A percentile compares a stretch with the other conserved stretches of the same genome.
These are phyloP conservation scores for Phylloscopus collybita DNA, from an alignment of 2,797 vertebrate species.

Conservation along the genomic window DNA sequence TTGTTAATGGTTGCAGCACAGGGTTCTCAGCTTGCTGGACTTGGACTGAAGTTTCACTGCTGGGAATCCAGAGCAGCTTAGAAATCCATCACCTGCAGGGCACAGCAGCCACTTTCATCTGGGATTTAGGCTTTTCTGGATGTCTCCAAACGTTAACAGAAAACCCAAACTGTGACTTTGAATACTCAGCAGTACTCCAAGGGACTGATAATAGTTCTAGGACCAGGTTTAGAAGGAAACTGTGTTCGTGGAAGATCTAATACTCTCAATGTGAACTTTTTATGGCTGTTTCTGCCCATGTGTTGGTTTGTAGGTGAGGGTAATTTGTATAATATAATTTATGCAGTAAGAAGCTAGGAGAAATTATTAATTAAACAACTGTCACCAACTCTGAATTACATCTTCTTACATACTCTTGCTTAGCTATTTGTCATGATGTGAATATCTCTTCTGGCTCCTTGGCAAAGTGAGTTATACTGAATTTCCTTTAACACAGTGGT, in stretches of 20 bases:
- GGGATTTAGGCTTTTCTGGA: background rate
- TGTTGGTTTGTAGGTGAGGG: background rate
- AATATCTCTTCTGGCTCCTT: background rate
- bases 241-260: background rate
- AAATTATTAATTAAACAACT: constrained; percentile 35
- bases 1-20: background rate
- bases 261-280: background rate
- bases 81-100: background rate
- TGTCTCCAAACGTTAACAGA: background rate
- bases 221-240: background rate
- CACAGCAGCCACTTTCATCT: background rate
- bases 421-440: background rate
- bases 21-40: background rate
- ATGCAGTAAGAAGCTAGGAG: background rate
- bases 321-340: background rate
- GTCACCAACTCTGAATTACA: background rate
- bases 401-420: background rate
- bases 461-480: background rate
- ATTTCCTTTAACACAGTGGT: background rate
- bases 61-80: background rate
- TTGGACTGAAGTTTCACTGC: background rate
- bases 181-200: background rate
- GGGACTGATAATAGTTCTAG: background rate
- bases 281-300: background rate
- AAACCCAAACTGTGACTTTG: background rate